Evolutionary conservation across 2,113 vertebrate species (phyloP).

Genomic region (Xiphophorus maculatus): DNA sequence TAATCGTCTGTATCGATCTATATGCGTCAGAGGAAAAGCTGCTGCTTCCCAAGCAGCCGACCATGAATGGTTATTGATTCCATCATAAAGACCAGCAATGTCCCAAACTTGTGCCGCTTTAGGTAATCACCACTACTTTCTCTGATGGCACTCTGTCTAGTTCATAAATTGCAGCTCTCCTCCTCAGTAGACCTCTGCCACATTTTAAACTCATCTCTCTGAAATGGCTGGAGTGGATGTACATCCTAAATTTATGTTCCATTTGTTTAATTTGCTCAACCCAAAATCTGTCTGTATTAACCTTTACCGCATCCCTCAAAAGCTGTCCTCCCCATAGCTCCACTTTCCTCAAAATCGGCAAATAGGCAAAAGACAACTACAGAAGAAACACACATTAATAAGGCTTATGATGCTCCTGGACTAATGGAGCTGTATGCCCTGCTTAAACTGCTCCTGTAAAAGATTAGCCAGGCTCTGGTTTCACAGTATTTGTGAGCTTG

Average conservation of each 20-base stretch:
- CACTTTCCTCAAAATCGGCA: conserved; percentile 14
- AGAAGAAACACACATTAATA: conserved; percentile 45
- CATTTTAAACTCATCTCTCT: conserved; percentile 9
- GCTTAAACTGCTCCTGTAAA: conserved; percentile 56
- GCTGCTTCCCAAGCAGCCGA: conserved; percentile 61
- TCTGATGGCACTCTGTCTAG: conserved; percentile 33
- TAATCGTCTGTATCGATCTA: conserved; percentile 77
- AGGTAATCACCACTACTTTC: conserved; percentile 59
- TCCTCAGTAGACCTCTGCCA: conserved; percentile 9
- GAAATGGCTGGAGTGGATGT: background rate
- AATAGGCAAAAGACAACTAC: conserved; percentile 39
- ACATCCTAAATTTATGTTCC: background rate
- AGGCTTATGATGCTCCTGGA: conserved; percentile 56
- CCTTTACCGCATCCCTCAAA: conserved; percentile 11
- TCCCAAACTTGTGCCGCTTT: conserved; percentile 63
- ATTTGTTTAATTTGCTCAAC: conserved; percentile 1
- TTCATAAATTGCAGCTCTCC: conserved; percentile 49
- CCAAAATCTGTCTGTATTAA: background rate
- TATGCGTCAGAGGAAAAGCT: conserved; percentile 64
- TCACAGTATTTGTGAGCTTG: conserved; percentile 60
- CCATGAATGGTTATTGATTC: conserved; percentile 76
- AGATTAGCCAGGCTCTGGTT: conserved; percentile 68
- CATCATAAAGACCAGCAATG: conserved; percentile 71
- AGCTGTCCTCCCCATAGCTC: conserved; percentile 12
- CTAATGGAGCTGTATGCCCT: conserved; percentile 53